Percentiles rank a stretch among this genome's conserved stretches.
phyloP scores from a whole-genome alignment of 2,888 invertebrate species.

The Drosophila eohydei region DNA sequence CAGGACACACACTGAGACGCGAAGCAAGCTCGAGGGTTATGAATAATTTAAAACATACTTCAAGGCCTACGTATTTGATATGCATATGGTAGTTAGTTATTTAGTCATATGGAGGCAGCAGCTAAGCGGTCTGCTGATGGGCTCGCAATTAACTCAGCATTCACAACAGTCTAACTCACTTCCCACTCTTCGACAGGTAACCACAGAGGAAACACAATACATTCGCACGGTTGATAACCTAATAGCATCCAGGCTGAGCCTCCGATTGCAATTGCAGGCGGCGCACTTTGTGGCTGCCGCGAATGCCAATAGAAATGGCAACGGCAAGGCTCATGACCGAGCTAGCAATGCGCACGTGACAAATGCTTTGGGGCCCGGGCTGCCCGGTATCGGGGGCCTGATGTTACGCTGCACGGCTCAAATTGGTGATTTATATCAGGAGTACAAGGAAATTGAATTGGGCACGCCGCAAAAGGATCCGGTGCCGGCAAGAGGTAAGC shows the following conservation, averaged over 20 bases:
- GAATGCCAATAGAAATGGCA: slow-evolving; percentile 44
- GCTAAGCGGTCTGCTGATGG: not conserved
- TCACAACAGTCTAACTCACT: not conserved
- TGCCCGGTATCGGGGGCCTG: slow-evolving; percentile 85
- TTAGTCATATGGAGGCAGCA: not conserved
- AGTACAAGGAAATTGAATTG: slow-evolving; percentile 89
- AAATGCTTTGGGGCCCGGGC: slow-evolving; percentile 57
- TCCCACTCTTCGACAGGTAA: slow-evolving; percentile 72
- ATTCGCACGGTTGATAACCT: slow-evolving; percentile 84
- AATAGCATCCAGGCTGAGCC: slow-evolving; percentile 83
- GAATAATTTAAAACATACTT: slow-evolving; percentile 71
- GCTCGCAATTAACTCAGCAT: slow-evolving; percentile 29
- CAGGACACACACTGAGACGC: slow-evolving; percentile 23
- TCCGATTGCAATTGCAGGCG: slow-evolving; percentile 84
- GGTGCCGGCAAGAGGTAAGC: slow-evolving; percentile 91
- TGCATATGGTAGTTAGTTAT: slow-evolving; percentile 35
- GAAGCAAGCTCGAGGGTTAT: slow-evolving; percentile 36
- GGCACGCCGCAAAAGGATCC: slow-evolving; percentile 90
- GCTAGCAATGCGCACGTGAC: slow-evolving; percentile 61
- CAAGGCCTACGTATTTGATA: slow-evolving; percentile 27
- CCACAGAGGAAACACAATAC: slow-evolving; percentile 83
- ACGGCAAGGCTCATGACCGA: slow-evolving; percentile 50
- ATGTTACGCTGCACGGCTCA: slow-evolving; percentile 90
- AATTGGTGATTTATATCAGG: slow-evolving; percentile 89
- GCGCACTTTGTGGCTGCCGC: slow-evolving; percentile 82